Percentiles rank a stretch among this genome's conserved stretches.
These are phyloP conservation scores for Sebastes taczanowskii DNA, from an alignment of 2,797 vertebrate genomes.

Conservation along the genomic window DNA sequence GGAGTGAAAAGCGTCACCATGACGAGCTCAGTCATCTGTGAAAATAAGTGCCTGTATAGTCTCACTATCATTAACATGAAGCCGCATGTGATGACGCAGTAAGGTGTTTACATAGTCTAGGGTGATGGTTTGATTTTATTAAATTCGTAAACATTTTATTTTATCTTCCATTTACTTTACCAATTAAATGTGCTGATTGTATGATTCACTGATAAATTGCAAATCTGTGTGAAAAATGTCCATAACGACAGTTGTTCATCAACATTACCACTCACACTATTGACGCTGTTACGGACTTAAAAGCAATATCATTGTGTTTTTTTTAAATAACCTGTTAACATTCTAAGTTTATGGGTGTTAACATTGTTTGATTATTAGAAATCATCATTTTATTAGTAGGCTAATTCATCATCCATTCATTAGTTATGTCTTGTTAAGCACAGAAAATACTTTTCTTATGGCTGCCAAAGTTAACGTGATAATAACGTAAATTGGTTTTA, in stretches of 20 bases:
- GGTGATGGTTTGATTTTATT: constrained; percentile 22
- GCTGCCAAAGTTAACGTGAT: no score
- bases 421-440: no score
- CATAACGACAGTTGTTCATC: neutral
- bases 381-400: no score
- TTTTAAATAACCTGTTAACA: no score
- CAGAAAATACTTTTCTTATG: no score
- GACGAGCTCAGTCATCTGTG: constrained; percentile 86
- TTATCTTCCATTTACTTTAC: neutral
- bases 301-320: no score
- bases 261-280: no score
- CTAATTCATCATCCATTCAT: no score
- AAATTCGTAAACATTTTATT: neutral
- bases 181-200: neutral
- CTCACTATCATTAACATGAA: constrained; percentile 80
- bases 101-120: constrained; percentile 65
- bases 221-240: neutral
- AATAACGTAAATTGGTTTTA: no score
- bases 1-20: constrained; percentile 81
- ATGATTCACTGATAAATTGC: neutral
- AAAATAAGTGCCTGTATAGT: constrained; percentile 78
- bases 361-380: no score
- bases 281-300: no score
- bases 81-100: constrained; percentile 75
- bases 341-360: no score